A percentile compares a stretch with the other conserved stretches of the same genome.
phyloP scores from a whole-genome alignment of 2,797 vertebrate species.

The Microchirus variegatus region DNA sequence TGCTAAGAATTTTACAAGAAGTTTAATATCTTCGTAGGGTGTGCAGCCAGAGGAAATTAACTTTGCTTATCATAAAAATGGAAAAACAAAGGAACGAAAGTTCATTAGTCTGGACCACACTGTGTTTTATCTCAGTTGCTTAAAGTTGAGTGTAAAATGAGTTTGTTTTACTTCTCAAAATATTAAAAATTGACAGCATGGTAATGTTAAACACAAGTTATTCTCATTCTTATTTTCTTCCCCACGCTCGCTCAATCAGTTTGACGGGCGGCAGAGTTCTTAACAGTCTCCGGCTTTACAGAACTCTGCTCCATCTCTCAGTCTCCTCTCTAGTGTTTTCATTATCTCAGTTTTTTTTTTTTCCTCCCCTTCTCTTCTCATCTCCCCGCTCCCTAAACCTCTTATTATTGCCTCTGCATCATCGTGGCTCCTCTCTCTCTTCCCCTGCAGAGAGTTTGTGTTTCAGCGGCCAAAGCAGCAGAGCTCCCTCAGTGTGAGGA shows the following conservation, averaged over 20 bases:
- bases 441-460: slow-evolving; percentile 76
- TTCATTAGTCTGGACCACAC: too few species aligned
- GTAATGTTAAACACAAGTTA: slow-evolving; percentile 38
- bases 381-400: slow-evolving; percentile 25
- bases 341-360: slow-evolving; percentile 49
- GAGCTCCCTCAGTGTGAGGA: slow-evolving; percentile 75
- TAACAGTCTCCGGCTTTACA: slow-evolving; percentile 28
- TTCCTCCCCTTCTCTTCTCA: background rate
- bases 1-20: too few species aligned
- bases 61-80: too few species aligned
- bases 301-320: slow-evolving; percentile 7
- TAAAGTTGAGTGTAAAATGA: too few species aligned
- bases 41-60: too few species aligned
- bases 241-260: slow-evolving; percentile 32
- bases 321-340: slow-evolving; percentile 50
- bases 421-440: background rate
- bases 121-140: too few species aligned
- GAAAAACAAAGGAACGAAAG: too few species aligned
- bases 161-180: too few species aligned
- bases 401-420: slow-evolving; percentile 20
- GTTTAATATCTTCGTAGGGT: too few species aligned
- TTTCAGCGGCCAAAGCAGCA: slow-evolving; percentile 81
- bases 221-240: slow-evolving; percentile 34
- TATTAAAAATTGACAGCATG: slow-evolving; percentile 8
- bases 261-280: slow-evolving; percentile 45